Base-by-base conservation (phyloP, 1,140 invertebrate species). In the Zaprionus camerounensis region DNA sequence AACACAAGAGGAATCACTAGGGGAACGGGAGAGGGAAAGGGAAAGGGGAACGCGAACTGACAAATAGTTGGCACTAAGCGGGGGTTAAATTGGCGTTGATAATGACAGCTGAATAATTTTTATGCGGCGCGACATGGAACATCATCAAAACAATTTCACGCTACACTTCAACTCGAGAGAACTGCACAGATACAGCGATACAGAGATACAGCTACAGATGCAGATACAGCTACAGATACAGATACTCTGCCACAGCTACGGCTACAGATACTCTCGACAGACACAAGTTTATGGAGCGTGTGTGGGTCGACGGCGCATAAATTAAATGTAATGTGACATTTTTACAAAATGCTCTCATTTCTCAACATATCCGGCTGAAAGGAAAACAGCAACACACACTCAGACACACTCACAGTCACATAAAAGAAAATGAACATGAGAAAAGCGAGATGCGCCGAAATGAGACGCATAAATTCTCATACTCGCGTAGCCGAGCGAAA, bases 291-390 rank as follows among this genome's bases (percentile, higher is more conserved):
- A 65, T 55, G 36, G 57, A 34, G 41, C 66, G 78, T 44, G 53
- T 83, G 68, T 68, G 69, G 68, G 68, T 71, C 75, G 80, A 58
- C 78, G 77, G 58, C 78, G 82, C 91, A 91, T 92, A 92, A 92
- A 91, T 92, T 92, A 88, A 88, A 92, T 92, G 84, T 92, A 92
- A 92, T 92, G 91, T 92, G 91, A 92, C 91, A 88, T 92, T 91
- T 92, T 91, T 82, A 92, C 91, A 92, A 92, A 92, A 92, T 88
- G 86, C 77, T 73, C 87, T 88, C 91, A 92, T 92, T 92, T 91
- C 81, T 92, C 91, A 92, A 84, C 82, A 78, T 81, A 87, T 80
- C 73, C 80, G 72, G 65, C 72, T 80, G 83, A 68, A 80, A 73
- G 53, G 41, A 70, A 63, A 72, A 65, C 38, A 41, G 49, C 34